A percentile compares a stretch with the other conserved stretches of the same genome.
Evolutionary conservation across 2,113 vertebrate genomes (phyloP).

Genomic region (Onychostruthus taczanowskii): DNA sequence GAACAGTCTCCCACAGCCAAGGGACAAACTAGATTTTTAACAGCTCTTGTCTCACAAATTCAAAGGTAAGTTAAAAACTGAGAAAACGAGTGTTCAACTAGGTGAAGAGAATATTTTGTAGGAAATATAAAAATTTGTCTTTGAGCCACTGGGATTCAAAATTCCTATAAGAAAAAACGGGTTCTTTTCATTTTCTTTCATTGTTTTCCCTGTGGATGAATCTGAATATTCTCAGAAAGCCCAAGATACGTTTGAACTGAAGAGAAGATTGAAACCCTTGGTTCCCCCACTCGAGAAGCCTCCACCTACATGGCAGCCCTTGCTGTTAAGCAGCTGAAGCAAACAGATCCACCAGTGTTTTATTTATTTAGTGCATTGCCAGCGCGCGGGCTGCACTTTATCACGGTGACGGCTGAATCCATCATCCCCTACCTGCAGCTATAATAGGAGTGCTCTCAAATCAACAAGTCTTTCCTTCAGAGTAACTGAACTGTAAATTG

Average conservation of each 20-base stretch:
- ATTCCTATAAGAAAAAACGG: fast-evolving
- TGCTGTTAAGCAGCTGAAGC: constrained; percentile 56
- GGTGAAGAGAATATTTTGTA: not conserved
- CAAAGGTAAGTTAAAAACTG: not conserved
- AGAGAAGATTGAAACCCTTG: not conserved
- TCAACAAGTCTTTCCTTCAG: constrained; percentile 75
- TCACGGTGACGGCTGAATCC: constrained; percentile 71
- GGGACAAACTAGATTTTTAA: not conserved
- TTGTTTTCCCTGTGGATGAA: not conserved
- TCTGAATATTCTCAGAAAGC: not conserved
- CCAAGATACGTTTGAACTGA: not conserved
- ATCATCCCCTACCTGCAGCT: constrained; percentile 70
- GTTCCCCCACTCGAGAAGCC: not conserved
- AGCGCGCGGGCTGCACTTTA: constrained; percentile 36
- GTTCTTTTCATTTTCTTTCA: fast-evolving
- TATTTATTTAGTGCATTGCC: constrained; percentile 69
- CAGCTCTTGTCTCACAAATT: not conserved
- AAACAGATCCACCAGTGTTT: constrained; percentile 55
- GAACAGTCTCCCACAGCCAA: not conserved
- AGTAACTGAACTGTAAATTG: constrained; percentile 76
- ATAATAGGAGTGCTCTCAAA: constrained; percentile 61
- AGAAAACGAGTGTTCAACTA: not conserved
- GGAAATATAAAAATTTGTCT: not conserved
- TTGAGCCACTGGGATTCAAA: not conserved
- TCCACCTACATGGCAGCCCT: not conserved